Evolutionary conservation across 1,140 invertebrate species (phyloP).

Genomic region (Polyergus mexicanus): DNA sequence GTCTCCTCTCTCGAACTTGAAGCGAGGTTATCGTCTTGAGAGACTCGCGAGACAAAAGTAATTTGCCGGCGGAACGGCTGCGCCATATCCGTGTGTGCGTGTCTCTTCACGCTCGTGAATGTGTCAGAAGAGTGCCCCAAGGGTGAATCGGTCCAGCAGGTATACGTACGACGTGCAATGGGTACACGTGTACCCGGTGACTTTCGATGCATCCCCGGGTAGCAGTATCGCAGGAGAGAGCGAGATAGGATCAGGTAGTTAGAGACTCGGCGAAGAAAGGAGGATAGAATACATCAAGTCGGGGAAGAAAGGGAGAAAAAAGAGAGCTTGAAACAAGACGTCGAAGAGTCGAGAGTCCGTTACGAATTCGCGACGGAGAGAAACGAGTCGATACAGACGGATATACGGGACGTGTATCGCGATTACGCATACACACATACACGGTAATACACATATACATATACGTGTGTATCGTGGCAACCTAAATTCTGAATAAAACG

Average conservation of each 20-base stretch:
- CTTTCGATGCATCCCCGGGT: slow-evolving; percentile 68
- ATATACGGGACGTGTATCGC: slow-evolving; percentile 31
- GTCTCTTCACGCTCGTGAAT: slow-evolving; percentile 4
- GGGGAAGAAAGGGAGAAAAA: not conserved
- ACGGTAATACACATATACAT: not conserved
- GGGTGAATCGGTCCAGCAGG: slow-evolving; percentile 65
- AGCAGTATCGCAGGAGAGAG: slow-evolving; percentile 14
- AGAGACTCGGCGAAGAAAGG: slow-evolving; percentile 28
- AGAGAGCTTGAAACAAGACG: not conserved
- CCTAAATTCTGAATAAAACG: slow-evolving; percentile 86
- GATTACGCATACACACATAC: slow-evolving; percentile 4
- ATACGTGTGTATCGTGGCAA: slow-evolving; percentile 75
- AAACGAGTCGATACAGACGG: slow-evolving; percentile 67
- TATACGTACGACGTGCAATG: slow-evolving; percentile 7
- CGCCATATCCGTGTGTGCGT: slow-evolving; percentile 10
- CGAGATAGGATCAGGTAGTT: not conserved
- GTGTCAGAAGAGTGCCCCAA: slow-evolving; percentile 52
- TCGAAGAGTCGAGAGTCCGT: slow-evolving; percentile 45
- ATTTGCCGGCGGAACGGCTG: slow-evolving; percentile 62
- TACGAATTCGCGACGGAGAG: slow-evolving; percentile 42
- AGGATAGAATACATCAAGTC: not conserved
- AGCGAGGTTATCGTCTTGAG: slow-evolving; percentile 56
- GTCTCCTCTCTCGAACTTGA: slow-evolving; percentile 22
- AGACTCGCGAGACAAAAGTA: slow-evolving; percentile 70
- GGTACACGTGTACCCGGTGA: slow-evolving; percentile 54